Conservation (phyloP, 2,113 vertebrate species). For the Nannobrachium achirus region DNA sequence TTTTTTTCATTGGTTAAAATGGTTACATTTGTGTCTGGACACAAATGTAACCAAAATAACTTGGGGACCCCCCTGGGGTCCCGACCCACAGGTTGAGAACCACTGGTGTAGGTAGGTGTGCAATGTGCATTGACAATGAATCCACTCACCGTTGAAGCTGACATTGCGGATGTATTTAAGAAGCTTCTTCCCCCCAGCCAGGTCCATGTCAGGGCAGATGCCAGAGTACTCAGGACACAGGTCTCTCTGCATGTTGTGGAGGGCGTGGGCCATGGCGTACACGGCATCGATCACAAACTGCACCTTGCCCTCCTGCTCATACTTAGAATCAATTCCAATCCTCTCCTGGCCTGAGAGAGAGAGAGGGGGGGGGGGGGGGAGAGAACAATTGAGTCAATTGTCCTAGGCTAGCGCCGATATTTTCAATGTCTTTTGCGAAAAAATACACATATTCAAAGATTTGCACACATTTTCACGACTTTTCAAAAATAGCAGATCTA, state of each 20-base stretch:
- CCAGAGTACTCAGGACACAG: constrained; percentile 87
- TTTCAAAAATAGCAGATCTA: no score
- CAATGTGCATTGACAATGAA: not conserved
- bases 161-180: constrained; percentile 93
- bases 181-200: constrained; percentile 88
- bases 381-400: not conserved
- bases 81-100: no score
- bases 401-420: not conserved
- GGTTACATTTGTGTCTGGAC: no score
- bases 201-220: constrained; percentile 91
- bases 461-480: no score
- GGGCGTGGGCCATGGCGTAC: constrained; percentile 93
- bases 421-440: no score
- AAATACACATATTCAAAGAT: no score
- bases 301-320: constrained; percentile 96
- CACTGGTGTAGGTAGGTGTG: no score
- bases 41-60: no score
- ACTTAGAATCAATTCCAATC: constrained; percentile 90
- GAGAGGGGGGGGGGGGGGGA: constrained; percentile 18
- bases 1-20: no score
- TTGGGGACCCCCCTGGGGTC: no score
- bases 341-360: constrained; percentile 88
- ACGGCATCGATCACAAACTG: constrained; percentile 96
- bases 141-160: constrained; percentile 84
- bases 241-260: constrained; percentile 94